phyloP scores from a whole-genome alignment of 30 jellyfish, hydroid and myxozoan species.

The Clytia hemisphaerica region DNA sequence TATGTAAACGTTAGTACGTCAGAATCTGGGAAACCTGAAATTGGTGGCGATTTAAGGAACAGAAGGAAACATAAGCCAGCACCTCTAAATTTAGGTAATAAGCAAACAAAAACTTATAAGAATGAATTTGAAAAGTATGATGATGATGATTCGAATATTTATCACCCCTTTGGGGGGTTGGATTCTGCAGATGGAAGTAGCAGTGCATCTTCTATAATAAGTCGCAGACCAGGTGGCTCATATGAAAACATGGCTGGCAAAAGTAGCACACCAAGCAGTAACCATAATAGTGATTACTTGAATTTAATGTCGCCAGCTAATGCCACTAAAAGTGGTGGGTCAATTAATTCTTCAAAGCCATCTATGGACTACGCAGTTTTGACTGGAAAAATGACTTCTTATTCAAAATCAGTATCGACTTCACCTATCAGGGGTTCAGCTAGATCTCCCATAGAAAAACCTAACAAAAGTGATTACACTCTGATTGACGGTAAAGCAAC shows the following conservation, averaged over 20 bases:
- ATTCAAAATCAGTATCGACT: constrained; percentile 20
- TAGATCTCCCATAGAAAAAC: constrained; percentile 33
- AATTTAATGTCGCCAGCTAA: constrained; percentile 57
- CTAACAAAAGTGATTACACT: constrained; percentile 58
- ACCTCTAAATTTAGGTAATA: constrained; percentile 40
- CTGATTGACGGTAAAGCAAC: constrained; percentile 76
- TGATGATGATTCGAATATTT: constrained; percentile 68
- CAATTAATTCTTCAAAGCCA: constrained; percentile 29
- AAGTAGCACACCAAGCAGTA: neutral
- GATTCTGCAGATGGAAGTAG: constrained; percentile 6
- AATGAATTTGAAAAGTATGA: constrained; percentile 61
- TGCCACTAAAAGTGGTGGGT: neutral
- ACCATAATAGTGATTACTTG: constrained; percentile 43
- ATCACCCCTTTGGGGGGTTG: constrained; percentile 65
- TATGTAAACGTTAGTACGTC: constrained; percentile 56
- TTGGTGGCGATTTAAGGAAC: constrained; percentile 30
- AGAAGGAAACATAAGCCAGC: constrained; percentile 50
- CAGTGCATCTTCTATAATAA: constrained; percentile 40
- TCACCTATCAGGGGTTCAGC: constrained; percentile 18
- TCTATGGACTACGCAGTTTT: constrained; percentile 57
- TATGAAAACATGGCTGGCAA: constrained; percentile 58
- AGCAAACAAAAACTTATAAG: constrained; percentile 21
- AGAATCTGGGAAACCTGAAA: no score
- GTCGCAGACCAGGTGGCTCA: constrained; percentile 58
- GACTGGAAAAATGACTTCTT: constrained; percentile 25